phyloP scores from a whole-genome alignment of 2,888 invertebrate genomes.

The Eristalis tenax region DNA sequence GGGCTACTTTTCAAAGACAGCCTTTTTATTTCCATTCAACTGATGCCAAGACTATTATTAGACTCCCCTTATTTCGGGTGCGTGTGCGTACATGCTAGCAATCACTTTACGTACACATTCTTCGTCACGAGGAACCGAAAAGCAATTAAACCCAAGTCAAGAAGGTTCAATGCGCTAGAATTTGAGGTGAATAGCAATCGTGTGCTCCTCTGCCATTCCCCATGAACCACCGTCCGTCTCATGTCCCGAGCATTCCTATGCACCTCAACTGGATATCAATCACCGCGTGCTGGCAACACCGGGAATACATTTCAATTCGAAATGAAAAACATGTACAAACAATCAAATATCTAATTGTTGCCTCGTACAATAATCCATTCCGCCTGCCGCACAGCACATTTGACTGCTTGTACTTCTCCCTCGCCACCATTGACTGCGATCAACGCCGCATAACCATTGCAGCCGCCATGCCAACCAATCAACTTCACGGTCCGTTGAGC shows the following conservation, averaged over 20 bases:
- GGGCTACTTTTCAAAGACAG: too few relatives aligned
- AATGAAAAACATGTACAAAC: neutral
- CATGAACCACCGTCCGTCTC: neutral
- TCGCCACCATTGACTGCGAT: neutral
- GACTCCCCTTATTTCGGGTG: too few relatives aligned
- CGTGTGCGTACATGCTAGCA: too few relatives aligned
- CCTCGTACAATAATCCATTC: neutral
- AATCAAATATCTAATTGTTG: constrained; percentile 29
- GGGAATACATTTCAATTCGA: neutral
- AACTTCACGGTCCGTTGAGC: constrained; percentile 57
- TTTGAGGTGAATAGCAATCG: too few relatives aligned
- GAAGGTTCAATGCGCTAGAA: too few relatives aligned
- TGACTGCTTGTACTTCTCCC: neutral
- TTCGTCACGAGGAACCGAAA: too few relatives aligned
- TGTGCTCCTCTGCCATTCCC: neutral
- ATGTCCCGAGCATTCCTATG: neutral
- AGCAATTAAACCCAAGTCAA: too few relatives aligned
- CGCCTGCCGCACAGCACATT: too few relatives aligned
- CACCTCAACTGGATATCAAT: neutral
- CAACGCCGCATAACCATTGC: constrained; percentile 1
- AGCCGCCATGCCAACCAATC: constrained; percentile 42
- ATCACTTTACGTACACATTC: too few relatives aligned
- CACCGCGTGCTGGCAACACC: neutral
- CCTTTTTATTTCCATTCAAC: too few relatives aligned
- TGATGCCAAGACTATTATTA: too few relatives aligned